phyloP scores from a whole-genome alignment of 2,797 vertebrate genomes.

The Choloepus didactylus region DNA sequence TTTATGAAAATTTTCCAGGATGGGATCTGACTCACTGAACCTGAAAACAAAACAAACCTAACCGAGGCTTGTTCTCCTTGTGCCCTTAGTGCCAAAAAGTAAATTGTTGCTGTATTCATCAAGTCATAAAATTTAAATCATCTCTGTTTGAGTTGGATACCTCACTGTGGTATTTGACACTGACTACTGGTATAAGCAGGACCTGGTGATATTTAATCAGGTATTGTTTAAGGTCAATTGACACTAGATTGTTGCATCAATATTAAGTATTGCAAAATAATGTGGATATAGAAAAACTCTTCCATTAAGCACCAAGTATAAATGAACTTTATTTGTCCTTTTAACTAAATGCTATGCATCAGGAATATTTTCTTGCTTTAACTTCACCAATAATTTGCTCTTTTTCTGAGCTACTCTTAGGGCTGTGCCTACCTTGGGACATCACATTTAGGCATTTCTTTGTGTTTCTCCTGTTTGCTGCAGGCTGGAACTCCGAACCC shows the following conservation, averaged over 20 bases:
- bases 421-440: background rate
- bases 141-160: slow-evolving; percentile 57
- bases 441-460: background rate
- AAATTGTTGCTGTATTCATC: slow-evolving; percentile 53
- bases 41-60: slow-evolving; percentile 64
- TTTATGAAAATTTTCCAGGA: slow-evolving; percentile 51
- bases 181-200: slow-evolving; percentile 34
- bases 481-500: background rate
- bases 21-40: slow-evolving; percentile 48
- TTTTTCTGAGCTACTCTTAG: background rate
- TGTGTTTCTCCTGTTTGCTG: slow-evolving; percentile 3
- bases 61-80: slow-evolving; percentile 47
- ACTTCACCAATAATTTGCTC: background rate
- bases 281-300: slow-evolving; percentile 16
- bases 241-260: background rate
- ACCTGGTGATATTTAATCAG: slow-evolving; percentile 52
- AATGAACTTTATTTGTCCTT: slow-evolving; percentile 18
- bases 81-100: slow-evolving; percentile 49
- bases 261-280: slow-evolving; percentile 30
- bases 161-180: slow-evolving; percentile 19
- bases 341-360: background rate
- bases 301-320: background rate
- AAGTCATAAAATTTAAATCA: slow-evolving; percentile 64
- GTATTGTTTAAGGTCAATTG: slow-evolving; percentile 63
- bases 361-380: slow-evolving; percentile 3